A percentile compares a stretch with the other conserved stretches of the same genome.
These are phyloP conservation scores for Lithosia quadra DNA, from an alignment of 2,888 invertebrate genomes.

Conservation along the genomic window DNA sequence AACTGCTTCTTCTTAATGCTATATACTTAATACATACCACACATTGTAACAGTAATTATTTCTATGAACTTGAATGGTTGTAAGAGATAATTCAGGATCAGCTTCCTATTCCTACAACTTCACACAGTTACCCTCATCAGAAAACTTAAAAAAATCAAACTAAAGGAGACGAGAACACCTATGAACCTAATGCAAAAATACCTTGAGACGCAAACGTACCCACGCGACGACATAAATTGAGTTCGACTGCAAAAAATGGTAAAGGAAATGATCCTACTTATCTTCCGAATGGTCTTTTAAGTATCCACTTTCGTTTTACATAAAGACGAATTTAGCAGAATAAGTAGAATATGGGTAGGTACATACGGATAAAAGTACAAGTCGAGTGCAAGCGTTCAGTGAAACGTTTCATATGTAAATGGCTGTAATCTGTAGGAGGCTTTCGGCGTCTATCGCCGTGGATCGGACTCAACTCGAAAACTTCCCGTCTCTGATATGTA, in stretches of 20 bases:
- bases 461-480: conserved; percentile 71
- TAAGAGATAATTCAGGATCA: no score
- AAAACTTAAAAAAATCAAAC: not conserved
- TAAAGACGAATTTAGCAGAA: conserved; percentile 59
- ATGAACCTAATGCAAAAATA: conserved; percentile 17
- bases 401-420: conserved; percentile 85
- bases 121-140: no score
- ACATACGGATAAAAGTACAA: conserved; percentile 70
- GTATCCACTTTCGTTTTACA: conserved; percentile 65
- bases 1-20: no score
- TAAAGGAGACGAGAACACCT: conserved; percentile 18
- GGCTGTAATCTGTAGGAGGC: conserved; percentile 79
- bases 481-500: conserved; percentile 68
- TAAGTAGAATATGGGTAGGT: conserved; percentile 66
- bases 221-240: conserved; percentile 42
- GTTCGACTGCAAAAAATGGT: conserved; percentile 51
- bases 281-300: conserved; percentile 59
- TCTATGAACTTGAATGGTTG: no score
- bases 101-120: no score
- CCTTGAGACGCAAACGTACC: conserved; percentile 13
- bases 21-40: no score
- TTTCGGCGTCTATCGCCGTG: conserved; percentile 70
- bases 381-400: conserved; percentile 76
- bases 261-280: conserved; percentile 56
- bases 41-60: no score